Evolutionary conservation across 2,113 vertebrate genomes (phyloP).

Genomic region (Nycticorax nycticorax): DNA sequence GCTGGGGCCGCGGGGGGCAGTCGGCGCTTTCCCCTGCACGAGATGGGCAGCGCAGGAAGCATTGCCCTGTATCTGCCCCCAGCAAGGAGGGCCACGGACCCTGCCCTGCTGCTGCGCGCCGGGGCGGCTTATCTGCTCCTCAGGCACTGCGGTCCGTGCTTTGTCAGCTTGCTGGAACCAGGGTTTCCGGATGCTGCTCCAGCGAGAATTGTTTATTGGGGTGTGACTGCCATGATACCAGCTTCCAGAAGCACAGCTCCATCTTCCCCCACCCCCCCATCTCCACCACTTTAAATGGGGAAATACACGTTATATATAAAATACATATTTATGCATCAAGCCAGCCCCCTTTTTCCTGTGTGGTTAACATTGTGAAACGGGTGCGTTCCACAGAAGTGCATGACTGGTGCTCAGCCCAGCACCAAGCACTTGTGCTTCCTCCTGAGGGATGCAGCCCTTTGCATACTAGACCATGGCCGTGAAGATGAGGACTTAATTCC

Average conservation of each 20-base stretch:
- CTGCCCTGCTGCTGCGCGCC: accelerated
- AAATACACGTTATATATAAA: background rate
- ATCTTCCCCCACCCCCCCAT: background rate
- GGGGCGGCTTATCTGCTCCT: background rate
- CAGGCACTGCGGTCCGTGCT: accelerated
- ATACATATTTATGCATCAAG: no score
- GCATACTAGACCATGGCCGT: accelerated
- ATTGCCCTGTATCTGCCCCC: background rate
- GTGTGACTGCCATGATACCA: background rate
- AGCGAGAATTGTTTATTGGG: background rate
- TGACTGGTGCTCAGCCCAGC: background rate
- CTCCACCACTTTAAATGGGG: background rate
- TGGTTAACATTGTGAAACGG: background rate
- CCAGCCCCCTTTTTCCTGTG: background rate
- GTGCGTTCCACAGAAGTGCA: background rate
- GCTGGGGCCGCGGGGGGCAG: accelerated
- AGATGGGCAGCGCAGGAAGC: background rate
- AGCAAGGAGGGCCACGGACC: background rate
- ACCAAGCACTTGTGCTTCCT: no score
- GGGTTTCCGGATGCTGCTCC: background rate
- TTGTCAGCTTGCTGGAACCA: background rate
- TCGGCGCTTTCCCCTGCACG: accelerated
- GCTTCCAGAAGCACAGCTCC: background rate
- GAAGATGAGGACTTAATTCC: background rate
- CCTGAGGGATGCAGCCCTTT: background rate